Base-by-base conservation (phyloP, 2,888 invertebrate genomes). In the Dolomedes plantarius region DNA sequence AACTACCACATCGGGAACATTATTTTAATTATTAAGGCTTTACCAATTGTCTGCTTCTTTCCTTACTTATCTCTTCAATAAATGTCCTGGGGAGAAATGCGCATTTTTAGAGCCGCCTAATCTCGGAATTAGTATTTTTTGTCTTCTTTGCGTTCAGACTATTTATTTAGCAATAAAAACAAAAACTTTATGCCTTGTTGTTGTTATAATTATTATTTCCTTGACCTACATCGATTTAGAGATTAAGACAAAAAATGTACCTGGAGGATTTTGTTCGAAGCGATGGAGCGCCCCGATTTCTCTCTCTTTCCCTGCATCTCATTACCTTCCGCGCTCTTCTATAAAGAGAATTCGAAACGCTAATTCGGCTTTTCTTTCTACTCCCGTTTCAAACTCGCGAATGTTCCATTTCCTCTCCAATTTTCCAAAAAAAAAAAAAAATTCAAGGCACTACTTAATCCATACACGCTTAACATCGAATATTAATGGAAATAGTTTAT, bases 21-120 rank as follows among this genome's bases (percentile, higher is more conserved):
- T 74, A 80, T 74, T 71, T 80, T 80, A 80, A 80, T 80, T 80
- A 74, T 56, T 46, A 19, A 9, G 65, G 19, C 64, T 79, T 79
- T 64, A 65, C 46, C 29, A 41, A 79, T 73, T n/a, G 65, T 28
- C 50, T 32, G 67, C 16, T 28, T 62, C 62, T 62, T 28, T 50
- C 46, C 19, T 50, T 41, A 79, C 62, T 72, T 80, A 73, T 16
- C 13, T 65, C 68, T 19, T 32, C 41, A 3, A 36, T n/a, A 39
- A 46, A 72, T 73, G 36, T 32, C 71, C 56, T 13, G 32, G 36
- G 32, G 80, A 65, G 50, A 80, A 73, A 67, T 36, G 73, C 19
- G 19, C 32, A 56, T 74, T 73, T 80, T 73, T 29, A 68, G 67
- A 39, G 6, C 19, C 56, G 16, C 9, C 68, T 73, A 73, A 80